Percentiles rank a stretch among this genome's conserved stretches.
phyloP scores from a whole-genome alignment of 2,888 invertebrate genomes.

The Celastrina argiolus region DNA sequence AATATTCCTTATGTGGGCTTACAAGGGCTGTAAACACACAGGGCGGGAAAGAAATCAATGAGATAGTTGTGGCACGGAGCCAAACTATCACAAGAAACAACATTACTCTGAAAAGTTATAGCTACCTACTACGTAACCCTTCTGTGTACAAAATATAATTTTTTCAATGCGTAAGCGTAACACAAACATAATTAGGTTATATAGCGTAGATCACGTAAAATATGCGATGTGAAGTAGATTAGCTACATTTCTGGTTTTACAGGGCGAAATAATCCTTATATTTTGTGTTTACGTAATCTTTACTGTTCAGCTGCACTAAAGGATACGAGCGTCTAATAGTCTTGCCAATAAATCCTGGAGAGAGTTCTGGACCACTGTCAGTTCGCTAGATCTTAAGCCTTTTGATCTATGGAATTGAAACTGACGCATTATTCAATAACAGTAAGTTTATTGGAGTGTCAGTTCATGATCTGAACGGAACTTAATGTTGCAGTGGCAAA shows the following conservation, averaged over 20 bases:
- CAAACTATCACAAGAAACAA: conserved; percentile 1
- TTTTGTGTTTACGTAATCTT: neutral
- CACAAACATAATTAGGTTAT: neutral
- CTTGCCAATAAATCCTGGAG: conserved; percentile 1
- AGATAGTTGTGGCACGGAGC: conserved; percentile 6
- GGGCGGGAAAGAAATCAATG: conserved; percentile 13
- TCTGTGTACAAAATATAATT: neutral
- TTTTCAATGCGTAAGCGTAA: neutral
- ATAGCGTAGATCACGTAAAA: neutral
- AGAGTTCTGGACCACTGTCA: conserved; percentile 5
- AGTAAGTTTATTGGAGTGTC: neutral
- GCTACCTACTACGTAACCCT: neutral
- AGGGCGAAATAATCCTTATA: neutral
- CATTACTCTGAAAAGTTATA: neutral
- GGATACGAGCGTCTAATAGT: conserved; percentile 3
- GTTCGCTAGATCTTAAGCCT: neutral
- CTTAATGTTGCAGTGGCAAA: too few relatives aligned
- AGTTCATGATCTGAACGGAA: neutral
- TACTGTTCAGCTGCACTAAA: neutral
- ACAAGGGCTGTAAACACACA: neutral
- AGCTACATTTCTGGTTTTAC: neutral
- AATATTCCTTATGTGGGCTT: neutral
- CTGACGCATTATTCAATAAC: neutral
- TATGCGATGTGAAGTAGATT: neutral
- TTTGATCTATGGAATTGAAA: neutral